Evolutionary conservation across 2,113 vertebrate species (phyloP).

Genomic region (Bostrychus sinensis): DNA sequence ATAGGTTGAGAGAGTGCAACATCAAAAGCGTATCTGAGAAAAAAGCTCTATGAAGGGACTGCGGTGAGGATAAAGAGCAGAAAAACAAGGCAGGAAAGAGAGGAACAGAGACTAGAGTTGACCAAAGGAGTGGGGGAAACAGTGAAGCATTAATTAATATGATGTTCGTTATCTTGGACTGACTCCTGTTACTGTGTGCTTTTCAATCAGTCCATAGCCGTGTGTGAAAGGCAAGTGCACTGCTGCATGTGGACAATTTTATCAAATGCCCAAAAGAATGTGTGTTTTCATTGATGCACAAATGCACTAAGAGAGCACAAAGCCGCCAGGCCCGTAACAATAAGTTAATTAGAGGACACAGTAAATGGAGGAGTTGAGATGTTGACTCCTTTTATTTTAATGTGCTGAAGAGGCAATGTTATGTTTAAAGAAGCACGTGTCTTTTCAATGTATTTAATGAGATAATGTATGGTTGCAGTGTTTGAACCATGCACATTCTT

Average conservation of each 20-base stretch:
- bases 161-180: constrained; percentile 60
- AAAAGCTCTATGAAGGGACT: neutral
- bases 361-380: too few relatives aligned
- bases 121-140: constrained; percentile 34
- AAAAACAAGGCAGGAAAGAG: constrained; percentile 5
- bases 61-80: constrained; percentile 1
- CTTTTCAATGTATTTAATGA: too few relatives aligned
- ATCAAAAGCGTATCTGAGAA: constrained; percentile 13
- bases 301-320: neutral
- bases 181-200: constrained; percentile 44
- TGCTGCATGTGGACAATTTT: neutral
- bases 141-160: constrained; percentile 54
- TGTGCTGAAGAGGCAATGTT: too few relatives aligned
- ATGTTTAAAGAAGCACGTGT: too few relatives aligned
- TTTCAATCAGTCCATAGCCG: constrained; percentile 19
- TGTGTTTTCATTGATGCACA: neutral
- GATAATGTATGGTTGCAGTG: too few relatives aligned
- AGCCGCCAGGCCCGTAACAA: neutral
- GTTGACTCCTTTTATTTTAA: neutral
- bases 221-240: neutral
- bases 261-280: neutral
- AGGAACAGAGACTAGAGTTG: constrained; percentile 10
- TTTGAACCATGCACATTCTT: too few relatives aligned
- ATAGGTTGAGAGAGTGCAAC: constrained; percentile 6
- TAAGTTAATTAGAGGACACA: neutral